Evolutionary conservation across 2,797 vertebrate genomes (phyloP).

Genomic region (Muscicapa striata): DNA sequence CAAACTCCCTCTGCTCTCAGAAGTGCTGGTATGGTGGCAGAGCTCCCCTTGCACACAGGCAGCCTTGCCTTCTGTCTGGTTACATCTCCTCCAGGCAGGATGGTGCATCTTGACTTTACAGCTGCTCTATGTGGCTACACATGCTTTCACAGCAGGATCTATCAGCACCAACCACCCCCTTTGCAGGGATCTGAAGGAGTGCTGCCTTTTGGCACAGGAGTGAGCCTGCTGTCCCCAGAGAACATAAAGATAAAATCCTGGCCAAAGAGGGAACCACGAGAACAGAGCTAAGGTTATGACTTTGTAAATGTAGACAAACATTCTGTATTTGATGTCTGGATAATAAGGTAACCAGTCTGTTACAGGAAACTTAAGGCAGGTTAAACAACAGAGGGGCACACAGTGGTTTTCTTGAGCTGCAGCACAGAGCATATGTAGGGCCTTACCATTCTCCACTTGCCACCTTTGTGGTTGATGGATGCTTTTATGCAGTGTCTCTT

Average conservation of each 20-base stretch:
- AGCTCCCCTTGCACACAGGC: background rate
- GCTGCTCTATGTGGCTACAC: background rate
- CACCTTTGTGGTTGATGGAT: background rate
- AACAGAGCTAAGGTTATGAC: background rate
- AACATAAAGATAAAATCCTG: background rate
- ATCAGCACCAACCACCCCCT: background rate
- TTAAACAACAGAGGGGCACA: background rate
- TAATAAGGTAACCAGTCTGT: background rate
- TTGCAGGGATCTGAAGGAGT: background rate
- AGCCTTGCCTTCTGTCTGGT: background rate
- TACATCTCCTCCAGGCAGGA: background rate
- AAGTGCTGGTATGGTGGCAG: background rate
- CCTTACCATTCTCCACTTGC: background rate
- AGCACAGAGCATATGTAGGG: background rate
- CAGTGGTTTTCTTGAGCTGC: background rate
- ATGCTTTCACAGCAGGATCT: background rate
- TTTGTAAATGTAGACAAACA: background rate
- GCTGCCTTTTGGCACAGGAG: background rate
- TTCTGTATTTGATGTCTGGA: background rate
- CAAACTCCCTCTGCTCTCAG: background rate
- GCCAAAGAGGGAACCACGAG: background rate
- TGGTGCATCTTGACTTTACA: background rate
- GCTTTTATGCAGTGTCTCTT: background rate
- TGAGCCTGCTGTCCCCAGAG: background rate
- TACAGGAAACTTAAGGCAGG: background rate